A percentile compares a stretch with the other conserved stretches of the same genome.
phyloP scores from a whole-genome alignment of 2,113 vertebrate genomes.

The Danio rerio region DNA sequence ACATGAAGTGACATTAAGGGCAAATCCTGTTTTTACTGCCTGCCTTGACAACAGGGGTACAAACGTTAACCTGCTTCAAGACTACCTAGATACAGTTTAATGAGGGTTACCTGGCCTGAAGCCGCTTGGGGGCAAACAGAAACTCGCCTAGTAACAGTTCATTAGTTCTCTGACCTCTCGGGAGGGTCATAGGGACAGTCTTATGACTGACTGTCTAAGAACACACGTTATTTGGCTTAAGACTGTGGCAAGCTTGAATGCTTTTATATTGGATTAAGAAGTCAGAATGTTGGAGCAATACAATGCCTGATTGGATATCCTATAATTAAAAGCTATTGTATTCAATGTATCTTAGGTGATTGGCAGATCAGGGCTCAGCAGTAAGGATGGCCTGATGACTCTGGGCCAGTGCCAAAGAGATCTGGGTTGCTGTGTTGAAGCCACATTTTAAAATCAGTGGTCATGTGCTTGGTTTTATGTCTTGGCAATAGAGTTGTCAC shows the following conservation, averaged over 20 bases:
- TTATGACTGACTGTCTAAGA: slow-evolving; percentile 20
- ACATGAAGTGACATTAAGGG: slow-evolving; percentile 6
- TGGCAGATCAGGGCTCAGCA: neutral
- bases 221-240: neutral
- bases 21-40: slow-evolving; percentile 1
- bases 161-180: slow-evolving; percentile 23
- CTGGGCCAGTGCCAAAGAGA: neutral
- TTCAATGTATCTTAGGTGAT: slow-evolving; percentile 3
- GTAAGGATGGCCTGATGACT: neutral
- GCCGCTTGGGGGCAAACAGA: slow-evolving; percentile 39
- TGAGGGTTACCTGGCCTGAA: slow-evolving; percentile 36
- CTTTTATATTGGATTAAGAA: slow-evolving; percentile 36
- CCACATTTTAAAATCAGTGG: neutral
- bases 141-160: slow-evolving; percentile 64
- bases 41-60: slow-evolving; percentile 41
- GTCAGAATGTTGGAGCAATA: neutral
- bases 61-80: slow-evolving; percentile 46
- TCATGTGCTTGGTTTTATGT: neutral
- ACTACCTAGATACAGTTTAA: slow-evolving; percentile 66
- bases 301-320: neutral
- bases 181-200: neutral
- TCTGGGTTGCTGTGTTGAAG: neutral
- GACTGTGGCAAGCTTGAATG: slow-evolving; percentile 2
- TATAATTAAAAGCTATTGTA: slow-evolving; percentile 11
- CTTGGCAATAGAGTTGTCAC: neutral